Evolutionary conservation across 2,888 invertebrate genomes (phyloP), one percentile per base, ranked within the genome.

Genomic region (Colletes collaris): DNA sequence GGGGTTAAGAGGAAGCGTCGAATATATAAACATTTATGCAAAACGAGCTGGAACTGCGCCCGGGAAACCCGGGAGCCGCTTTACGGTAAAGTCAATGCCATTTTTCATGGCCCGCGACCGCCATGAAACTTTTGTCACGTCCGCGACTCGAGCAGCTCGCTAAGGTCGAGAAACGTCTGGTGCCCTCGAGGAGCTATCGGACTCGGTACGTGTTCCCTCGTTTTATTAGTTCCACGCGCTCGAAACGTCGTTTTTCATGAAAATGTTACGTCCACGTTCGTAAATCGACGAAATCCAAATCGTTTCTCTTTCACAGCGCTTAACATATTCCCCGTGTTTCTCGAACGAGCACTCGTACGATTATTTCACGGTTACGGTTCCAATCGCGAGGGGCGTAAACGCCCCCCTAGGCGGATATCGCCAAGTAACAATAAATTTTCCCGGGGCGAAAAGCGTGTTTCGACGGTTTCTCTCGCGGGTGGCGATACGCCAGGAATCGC

Each of bases 21-120:
- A 77, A 77, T 79, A 83, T 83, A 78, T 82, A 82, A 84, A 86
- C 84, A 82, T 86, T 86, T 84, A 84, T 76, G 84, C 77, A 81
- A 86, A 81, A 59, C 72, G 65, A 62, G 59, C 52, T 19, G 37
- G 55, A 16, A 66, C 67, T 69, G 63, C 56, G 58, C 58, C 55
- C 56, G 73, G 59, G 67, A 76, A 84, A 60, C 19, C 74, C 71
- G 55, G 16, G 16, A 16, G 16, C 16, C 16, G 16, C 16, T 16
- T 16, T 16, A 16, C 16, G 16, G 76, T 67, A 75, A 84, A 76
- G 84, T 80, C 76, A 71, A 75, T 49, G 76, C 66, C 68, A 78
- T 79, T 86, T 86, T 82, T 84, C 78, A 75, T 16, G 62, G 69
- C 13, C 10, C 50, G 40, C 75, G 5, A 10, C 5, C 35, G 46